Evolutionary conservation across 92 coral and sea anemone species (phyloP).

Genomic region (Siderastrea siderea): DNA sequence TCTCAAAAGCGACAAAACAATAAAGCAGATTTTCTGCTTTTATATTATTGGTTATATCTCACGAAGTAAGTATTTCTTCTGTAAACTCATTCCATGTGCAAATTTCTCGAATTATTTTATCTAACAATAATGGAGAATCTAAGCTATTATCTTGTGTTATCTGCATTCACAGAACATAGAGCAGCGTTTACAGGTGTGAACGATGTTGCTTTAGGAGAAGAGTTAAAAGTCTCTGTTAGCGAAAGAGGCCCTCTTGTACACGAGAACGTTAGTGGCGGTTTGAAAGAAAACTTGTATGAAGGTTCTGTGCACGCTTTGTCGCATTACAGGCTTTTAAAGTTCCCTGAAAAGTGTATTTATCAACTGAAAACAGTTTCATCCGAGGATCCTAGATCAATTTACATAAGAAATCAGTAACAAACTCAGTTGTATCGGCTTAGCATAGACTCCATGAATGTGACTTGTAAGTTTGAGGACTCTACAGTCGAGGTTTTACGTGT

Average conservation of each 20-base stretch:
- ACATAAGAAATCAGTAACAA: conserved; percentile 63
- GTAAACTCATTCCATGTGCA: too few species aligned
- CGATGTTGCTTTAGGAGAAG: background rate
- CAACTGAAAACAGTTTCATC: conserved; percentile 58
- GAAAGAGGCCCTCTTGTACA: background rate
- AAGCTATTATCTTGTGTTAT: background rate
- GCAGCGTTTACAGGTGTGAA: background rate
- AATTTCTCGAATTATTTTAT: too few species aligned
- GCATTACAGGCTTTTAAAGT: background rate
- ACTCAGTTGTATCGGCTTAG: conserved; percentile 65
- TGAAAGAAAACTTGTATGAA: background rate
- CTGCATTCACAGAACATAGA: background rate
- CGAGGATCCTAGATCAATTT: conserved; percentile 76
- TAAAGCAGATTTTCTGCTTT: too few species aligned
- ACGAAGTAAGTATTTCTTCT: too few species aligned
- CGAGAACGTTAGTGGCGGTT: background rate
- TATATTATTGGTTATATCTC: too few species aligned
- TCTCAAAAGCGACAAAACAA: too few species aligned
- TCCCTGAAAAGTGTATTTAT: conserved; percentile 37
- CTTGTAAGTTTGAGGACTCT: conserved; percentile 61
- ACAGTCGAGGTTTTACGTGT: conserved; percentile 56
- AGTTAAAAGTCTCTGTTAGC: background rate
- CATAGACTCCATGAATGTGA: conserved; percentile 68
- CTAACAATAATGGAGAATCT: background rate
- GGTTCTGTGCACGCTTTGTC: background rate